These are phyloP conservation scores for Peromyscus polionotus DNA, from an alignment of 2,113 vertebrate genomes.

Conservation along the genomic window DNA sequence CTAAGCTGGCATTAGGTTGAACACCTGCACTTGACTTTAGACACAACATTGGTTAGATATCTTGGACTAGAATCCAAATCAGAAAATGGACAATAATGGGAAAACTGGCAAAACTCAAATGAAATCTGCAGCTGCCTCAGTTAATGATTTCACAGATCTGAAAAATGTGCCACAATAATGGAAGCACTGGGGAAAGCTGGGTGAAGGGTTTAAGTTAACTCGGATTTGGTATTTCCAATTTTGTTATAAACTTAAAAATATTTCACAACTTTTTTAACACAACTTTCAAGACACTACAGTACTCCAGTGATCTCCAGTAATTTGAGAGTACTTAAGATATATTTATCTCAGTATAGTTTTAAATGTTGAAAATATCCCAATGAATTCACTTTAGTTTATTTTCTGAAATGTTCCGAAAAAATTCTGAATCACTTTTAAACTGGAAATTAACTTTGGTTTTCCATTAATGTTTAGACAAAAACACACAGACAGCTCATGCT, in stretches of 20 bases:
- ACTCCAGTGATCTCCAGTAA: constrained; percentile 28
- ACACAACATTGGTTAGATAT: background rate
- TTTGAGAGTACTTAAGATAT: constrained; percentile 10
- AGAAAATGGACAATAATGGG: constrained; percentile 21
- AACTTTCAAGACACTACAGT: constrained; percentile 30
- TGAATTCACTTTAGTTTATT: constrained; percentile 31
- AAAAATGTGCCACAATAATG: background rate
- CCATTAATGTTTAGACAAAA: background rate
- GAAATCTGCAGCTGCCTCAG: background rate
- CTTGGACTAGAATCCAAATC: background rate
- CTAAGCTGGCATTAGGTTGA: constrained; percentile 53
- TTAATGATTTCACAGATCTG: background rate
- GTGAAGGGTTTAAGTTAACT: background rate
- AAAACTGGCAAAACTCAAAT: constrained; percentile 38
- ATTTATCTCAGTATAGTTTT: constrained; percentile 22
- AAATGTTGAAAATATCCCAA: constrained; percentile 10
- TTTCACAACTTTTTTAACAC: constrained; percentile 23
- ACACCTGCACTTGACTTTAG: constrained; percentile 48
- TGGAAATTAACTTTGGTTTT: constrained; percentile 57
- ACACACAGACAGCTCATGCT: background rate
- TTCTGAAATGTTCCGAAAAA: background rate
- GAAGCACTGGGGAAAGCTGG: constrained; percentile 1
- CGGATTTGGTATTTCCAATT: constrained; percentile 23
- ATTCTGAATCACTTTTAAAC: background rate
- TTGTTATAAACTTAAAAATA: constrained; percentile 52